Evolutionary conservation across 2,797 vertebrate genomes (phyloP), one percentile per base, ranked within the genome.

Genomic region (Pantherophis vulpinus): DNA sequence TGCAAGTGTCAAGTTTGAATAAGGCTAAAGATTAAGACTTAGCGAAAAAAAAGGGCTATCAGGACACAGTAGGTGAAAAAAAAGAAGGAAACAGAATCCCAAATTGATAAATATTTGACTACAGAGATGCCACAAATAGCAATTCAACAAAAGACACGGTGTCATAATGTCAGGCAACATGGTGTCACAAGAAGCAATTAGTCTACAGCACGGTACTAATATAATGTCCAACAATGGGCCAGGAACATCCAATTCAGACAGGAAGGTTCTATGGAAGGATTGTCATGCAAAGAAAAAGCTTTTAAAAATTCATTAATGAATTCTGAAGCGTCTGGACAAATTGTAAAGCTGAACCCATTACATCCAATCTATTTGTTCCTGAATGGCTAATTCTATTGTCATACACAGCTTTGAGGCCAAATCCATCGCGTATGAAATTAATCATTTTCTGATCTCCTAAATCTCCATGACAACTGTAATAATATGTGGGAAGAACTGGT

Each of bases 31-130:
- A 79, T 37, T n/a, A 90, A 66, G 87, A 83, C 25, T 87, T 47
- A 90, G 47, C 87, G 12, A 20, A 79, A 60, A 14, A 83, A 25
- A 83, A 18, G 56, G 59, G 63, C 79, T 93, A 61, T 27, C 90
- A 25, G 18, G 18, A 32, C 1, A 63, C 70, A 91, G 25, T 12
- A 66, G n/a, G 32, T 86, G 56, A 91, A 91, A 89, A 10, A 51
- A 61, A 25, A 42, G 90, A n/a, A 88, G 55, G 86, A 74, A 86
- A 91, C 87, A 56, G 70, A 91, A 93, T 74, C 58, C 14, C 12
- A 89, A 70, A 66, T 23, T 1, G 66, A 91, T 91, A 89, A 89
- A 93, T 93, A 93, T 89, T 93, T 91, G 90, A 86, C 58, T 91
- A 18, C 70, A 89, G 18, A 89, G 11, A 66, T 47, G 59, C 56